Conservation (phyloP, 1,140 invertebrate species). For the Orchesella cincta region DNA sequence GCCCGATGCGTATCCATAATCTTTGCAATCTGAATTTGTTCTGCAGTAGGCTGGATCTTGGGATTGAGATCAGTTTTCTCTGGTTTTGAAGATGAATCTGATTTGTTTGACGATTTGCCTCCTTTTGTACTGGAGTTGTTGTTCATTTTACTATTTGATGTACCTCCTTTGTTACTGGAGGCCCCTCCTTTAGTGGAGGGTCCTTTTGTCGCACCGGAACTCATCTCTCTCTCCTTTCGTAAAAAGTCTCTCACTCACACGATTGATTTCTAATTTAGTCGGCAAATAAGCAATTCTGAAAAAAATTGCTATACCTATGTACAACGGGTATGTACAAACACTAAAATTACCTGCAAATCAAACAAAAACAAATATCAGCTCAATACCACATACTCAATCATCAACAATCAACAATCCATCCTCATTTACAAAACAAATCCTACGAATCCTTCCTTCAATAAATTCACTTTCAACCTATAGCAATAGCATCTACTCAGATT, state of each 20-base stretch:
- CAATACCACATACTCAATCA: not conserved
- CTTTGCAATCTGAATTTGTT: slow-evolving; percentile 69
- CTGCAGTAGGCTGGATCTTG: slow-evolving; percentile 57
- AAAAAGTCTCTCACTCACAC: slow-evolving; percentile 23
- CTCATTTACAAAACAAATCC: too few relatives aligned
- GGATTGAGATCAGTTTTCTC: slow-evolving; percentile 52
- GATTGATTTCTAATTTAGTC: not conserved
- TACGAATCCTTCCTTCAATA: too few relatives aligned
- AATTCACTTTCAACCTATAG: not conserved
- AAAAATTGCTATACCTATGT: slow-evolving; percentile 58
- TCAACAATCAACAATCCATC: not conserved
- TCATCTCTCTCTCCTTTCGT: slow-evolving; percentile 44
- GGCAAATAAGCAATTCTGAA: slow-evolving; percentile 21
- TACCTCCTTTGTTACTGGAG: slow-evolving; percentile 16
- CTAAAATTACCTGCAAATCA: slow-evolving; percentile 49
- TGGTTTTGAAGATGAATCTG: slow-evolving; percentile 48
- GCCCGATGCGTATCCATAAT: slow-evolving; percentile 66
- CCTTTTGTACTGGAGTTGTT: slow-evolving; percentile 41
- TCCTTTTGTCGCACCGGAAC: slow-evolving; percentile 47
- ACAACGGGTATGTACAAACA: slow-evolving; percentile 63
- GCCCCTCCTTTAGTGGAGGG: slow-evolving; percentile 38
- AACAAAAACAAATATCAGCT: slow-evolving; percentile 19
- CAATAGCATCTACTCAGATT: not conserved
- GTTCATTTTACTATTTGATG: not conserved
- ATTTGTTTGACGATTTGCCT: slow-evolving; percentile 46